These are phyloP conservation scores for Xylota sylvarum DNA, from an alignment of 2,888 invertebrate genomes.

Conservation along the genomic window DNA sequence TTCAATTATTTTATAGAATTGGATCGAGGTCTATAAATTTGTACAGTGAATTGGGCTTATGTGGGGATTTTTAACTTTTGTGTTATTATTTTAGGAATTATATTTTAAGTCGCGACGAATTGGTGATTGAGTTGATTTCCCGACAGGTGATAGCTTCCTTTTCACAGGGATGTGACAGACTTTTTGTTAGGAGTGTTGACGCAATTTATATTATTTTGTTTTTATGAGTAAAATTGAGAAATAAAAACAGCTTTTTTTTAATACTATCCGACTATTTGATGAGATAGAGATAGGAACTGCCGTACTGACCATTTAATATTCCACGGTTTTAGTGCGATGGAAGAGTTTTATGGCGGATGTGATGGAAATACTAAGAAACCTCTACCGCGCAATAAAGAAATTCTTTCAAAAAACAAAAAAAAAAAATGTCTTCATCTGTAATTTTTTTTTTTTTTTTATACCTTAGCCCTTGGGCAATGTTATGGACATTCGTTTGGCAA, in stretches of 20 bases:
- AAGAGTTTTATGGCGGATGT: conserved; percentile 50
- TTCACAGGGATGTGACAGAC: conserved; percentile 21
- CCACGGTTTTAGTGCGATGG: conserved; percentile 33
- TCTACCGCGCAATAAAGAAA: conserved; percentile 22
- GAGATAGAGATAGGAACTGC: conserved; percentile 4
- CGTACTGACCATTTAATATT: conserved; percentile 14
- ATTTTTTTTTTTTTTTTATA: neutral
- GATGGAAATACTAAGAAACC: conserved; percentile 16
- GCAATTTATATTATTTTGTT: conserved; percentile 1
- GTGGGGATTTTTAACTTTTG: conserved; percentile 35
- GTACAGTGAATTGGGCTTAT: conserved; percentile 42
- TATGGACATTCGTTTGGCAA: neutral
- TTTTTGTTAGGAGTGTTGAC: neutral
- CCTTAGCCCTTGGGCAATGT: neutral
- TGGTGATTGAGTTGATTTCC: conserved; percentile 42
- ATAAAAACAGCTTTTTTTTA: conserved; percentile 27
- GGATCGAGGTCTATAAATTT: conserved; percentile 26
- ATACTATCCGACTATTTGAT: conserved; percentile 11
- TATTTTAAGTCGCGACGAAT: conserved; percentile 31
- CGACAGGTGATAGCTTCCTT: too few relatives aligned
- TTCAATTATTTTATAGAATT: conserved; percentile 68
- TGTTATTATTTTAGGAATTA: conserved; percentile 57
- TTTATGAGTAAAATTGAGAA: neutral
- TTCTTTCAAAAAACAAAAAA: conserved; percentile 11
- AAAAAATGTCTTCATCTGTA: neutral